phyloP scores from a whole-genome alignment of 1,140 invertebrate genomes.

The Contarinia nasturtii region DNA sequence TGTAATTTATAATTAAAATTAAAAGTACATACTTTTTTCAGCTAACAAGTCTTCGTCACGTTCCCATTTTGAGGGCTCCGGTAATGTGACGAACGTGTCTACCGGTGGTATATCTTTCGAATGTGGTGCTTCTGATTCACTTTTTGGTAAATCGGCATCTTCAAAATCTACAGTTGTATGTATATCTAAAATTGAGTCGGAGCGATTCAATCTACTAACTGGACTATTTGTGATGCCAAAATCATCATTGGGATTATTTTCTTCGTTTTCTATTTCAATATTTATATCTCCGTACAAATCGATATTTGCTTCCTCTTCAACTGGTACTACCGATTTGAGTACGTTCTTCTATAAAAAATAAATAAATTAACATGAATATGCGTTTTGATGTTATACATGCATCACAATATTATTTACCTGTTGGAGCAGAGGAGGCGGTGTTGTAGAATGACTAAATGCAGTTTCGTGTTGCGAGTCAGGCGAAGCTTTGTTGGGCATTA shows the following conservation, averaged over 20 bases:
- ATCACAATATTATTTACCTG: background rate
- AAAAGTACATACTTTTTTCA: constrained; percentile 7
- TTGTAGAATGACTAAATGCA: background rate
- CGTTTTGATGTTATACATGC: no score
- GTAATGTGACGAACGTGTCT: constrained; percentile 22
- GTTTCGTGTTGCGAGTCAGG: no score
- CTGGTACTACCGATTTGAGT: no score
- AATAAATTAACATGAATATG: no score
- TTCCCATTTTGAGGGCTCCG: constrained; percentile 78
- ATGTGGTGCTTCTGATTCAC: constrained; percentile 19
- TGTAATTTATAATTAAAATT: no score
- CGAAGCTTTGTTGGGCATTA: no score
- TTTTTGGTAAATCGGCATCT: constrained; percentile 9
- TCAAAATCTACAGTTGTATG: constrained; percentile 21
- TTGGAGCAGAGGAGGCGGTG: background rate
- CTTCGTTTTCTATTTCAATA: no score
- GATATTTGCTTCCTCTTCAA: background rate
- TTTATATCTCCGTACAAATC: constrained; percentile 4
- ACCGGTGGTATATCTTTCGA: constrained; percentile 26
- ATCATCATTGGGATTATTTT: constrained; percentile 7
- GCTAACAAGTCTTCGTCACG: constrained; percentile 43
- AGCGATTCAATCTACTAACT: constrained; percentile 4
- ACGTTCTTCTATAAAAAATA: no score
- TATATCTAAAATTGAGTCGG: constrained; percentile 17
- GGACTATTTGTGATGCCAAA: background rate